Percentiles rank a stretch among this genome's conserved stretches.
Conservation (phyloP, 2,797 vertebrate species). For the Chelidonichthys spinosus region DNA sequence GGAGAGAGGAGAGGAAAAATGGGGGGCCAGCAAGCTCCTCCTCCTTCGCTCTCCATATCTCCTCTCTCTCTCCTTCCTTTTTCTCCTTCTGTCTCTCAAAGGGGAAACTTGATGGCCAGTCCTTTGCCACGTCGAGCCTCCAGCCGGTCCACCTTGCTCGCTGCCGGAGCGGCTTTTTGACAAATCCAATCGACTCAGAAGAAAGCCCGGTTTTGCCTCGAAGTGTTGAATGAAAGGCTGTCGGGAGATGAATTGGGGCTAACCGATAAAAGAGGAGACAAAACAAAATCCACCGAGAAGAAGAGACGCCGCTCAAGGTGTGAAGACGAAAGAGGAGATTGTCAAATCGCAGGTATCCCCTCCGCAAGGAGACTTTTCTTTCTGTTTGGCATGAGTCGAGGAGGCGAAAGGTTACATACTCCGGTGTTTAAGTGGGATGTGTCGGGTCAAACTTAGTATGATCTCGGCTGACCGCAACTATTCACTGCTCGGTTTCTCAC, state of each 20-base stretch:
- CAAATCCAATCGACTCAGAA: slow-evolving; percentile 2
- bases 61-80: slow-evolving; percentile 77
- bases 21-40: slow-evolving; percentile 79
- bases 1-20: slow-evolving; percentile 65
- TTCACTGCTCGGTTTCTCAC: slow-evolving; percentile 28
- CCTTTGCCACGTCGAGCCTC: slow-evolving; percentile 95
- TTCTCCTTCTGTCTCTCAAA: slow-evolving; percentile 79
- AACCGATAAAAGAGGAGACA: slow-evolving; percentile 10
- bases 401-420: slow-evolving; percentile 20
- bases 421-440: slow-evolving; percentile 18
- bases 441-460: slow-evolving; percentile 31
- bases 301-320: slow-evolving; percentile 20
- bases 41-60: slow-evolving; percentile 83
- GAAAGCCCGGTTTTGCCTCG: background rate
- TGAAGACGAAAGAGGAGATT: slow-evolving; percentile 12
- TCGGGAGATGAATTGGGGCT: slow-evolving; percentile 13
- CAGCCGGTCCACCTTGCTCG: slow-evolving; percentile 64
- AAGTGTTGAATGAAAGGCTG: slow-evolving; percentile 2
- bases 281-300: slow-evolving; percentile 19
- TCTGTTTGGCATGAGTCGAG: slow-evolving; percentile 4
- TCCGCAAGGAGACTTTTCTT: slow-evolving; percentile 6
- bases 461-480: slow-evolving; percentile 51
- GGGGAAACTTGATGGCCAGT: slow-evolving; percentile 85
- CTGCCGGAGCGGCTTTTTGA: slow-evolving; percentile 5
- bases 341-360: slow-evolving; percentile 54